Base-by-base conservation (phyloP, 2,113 vertebrate genomes). In the Natator depressus region DNA sequence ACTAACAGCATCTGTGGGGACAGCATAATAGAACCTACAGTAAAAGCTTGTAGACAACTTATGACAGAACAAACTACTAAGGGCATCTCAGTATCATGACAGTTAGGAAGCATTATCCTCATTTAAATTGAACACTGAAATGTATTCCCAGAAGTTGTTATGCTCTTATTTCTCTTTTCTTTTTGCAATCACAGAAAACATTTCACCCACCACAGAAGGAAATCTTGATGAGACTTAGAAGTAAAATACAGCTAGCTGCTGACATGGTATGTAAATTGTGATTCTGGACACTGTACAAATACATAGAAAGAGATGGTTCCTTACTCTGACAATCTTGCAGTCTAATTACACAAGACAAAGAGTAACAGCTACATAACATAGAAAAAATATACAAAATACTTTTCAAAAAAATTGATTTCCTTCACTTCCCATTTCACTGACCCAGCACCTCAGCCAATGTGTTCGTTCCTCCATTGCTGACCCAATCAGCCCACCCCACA, bases 41-140 rank as follows among this genome's bases (percentile, higher is more conserved):
- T 57, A 82, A 92, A 95, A 93, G 54, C 46, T 87, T 87, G 54
- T 19, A 50, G n/a, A 54, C 25, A 90, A 65, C 24, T 95, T 93
- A 3, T 46, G 35, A 65, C 29, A 88, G 24, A 16, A 82, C 13
- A 92, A 89, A 72, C 82, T 80, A 42, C 0, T 6, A 82, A 47
- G 1, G 4, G n/a, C 3, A 72, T 8, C 25, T 84, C 1, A 0
- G 38, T 69, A 35, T 20, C 51, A 16, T 0, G 1, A 51, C 16
- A 81, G 46, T 59, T 20, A 51, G 35, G 20, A 51, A 85, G 5
- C 51, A 83, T 14, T 16, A 69, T 57, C 42, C 35, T n/a, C 0
- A 20, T 72, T 87, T 76, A 78, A 17, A 42, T 5, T 72, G 46
- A 10, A 62, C 46, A 22, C 10, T 47, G 10, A 10, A 78, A 31